Percentiles rank a stretch among this genome's conserved stretches.
Conservation (phyloP, 2,113 vertebrate genomes). For the Brachypteracias leptosomus region DNA sequence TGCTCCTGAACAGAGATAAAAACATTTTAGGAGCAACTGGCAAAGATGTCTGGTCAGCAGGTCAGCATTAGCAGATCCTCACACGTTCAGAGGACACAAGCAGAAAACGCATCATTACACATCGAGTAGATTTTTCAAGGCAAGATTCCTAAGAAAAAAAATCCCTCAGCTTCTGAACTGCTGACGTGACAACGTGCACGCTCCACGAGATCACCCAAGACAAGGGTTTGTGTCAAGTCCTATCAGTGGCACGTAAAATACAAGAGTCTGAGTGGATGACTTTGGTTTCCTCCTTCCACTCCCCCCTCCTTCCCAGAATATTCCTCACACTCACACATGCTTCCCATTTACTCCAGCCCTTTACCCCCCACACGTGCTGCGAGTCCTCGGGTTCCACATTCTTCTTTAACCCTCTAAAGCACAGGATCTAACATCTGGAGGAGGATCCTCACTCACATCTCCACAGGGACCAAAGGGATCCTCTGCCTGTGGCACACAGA, state of each 20-base stretch:
- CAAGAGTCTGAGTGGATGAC: no score
- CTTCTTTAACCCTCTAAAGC: slow-evolving; percentile 14
- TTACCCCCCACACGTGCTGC: accelerated
- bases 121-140: background rate
- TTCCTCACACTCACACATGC: background rate
- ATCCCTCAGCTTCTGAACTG: background rate
- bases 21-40: background rate
- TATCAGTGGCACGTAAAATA: no score
- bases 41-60: background rate
- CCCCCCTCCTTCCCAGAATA: background rate
- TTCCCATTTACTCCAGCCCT: slow-evolving; percentile 32
- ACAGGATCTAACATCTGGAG: slow-evolving; percentile 20
- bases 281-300: background rate
- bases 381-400: background rate
- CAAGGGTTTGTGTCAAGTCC: background rate
- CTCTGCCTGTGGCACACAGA: background rate
- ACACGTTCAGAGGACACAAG: background rate
- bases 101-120: background rate
- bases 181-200: background rate
- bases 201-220: background rate
- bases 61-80: background rate
- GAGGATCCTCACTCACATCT: background rate
- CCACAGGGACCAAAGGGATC: no score
- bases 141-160: background rate
- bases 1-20: background rate